A percentile compares a stretch with the other conserved stretches of the same genome.
Evolutionary conservation across 2,888 invertebrate genomes (phyloP).

Genomic region (Carcina quercana): DNA sequence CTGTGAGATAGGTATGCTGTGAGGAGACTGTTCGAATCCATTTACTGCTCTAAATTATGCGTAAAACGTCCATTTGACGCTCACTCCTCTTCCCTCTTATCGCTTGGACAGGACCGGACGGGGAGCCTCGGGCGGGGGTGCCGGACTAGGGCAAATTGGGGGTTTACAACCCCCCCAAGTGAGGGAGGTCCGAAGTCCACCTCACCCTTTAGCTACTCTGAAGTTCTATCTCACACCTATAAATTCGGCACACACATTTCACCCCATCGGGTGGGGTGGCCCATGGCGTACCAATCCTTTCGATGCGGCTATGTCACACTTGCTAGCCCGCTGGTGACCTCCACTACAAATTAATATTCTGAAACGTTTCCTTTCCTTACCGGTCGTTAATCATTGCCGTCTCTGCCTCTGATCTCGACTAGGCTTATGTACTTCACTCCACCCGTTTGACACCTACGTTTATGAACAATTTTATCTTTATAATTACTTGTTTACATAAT

Average conservation of each 20-base stretch:
- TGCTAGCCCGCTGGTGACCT: slow-evolving; percentile 62
- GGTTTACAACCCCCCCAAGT: slow-evolving; percentile 57
- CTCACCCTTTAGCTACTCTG: slow-evolving; percentile 74
- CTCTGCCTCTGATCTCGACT: slow-evolving; percentile 44
- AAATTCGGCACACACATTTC: slow-evolving; percentile 73
- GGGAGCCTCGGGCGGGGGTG: slow-evolving; percentile 68
- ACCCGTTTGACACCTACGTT: slow-evolving; percentile 13
- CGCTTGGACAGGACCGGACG: slow-evolving; percentile 69
- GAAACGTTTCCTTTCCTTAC: slow-evolving; percentile 58
- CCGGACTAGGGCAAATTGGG: slow-evolving; percentile 73
- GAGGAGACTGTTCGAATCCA: slow-evolving; percentile 72
- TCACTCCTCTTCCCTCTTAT: slow-evolving; percentile 73
- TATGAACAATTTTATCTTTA: slow-evolving; percentile 5
- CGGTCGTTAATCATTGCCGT: slow-evolving; percentile 67
- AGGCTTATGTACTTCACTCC: slow-evolving; percentile 12
- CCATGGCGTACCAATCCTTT: slow-evolving; percentile 69
- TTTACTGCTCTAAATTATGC: slow-evolving; percentile 76
- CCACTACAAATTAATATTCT: slow-evolving; percentile 74
- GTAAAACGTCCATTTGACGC: slow-evolving; percentile 76
- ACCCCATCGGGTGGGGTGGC: slow-evolving; percentile 60
- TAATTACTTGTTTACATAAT: too few relatives aligned
- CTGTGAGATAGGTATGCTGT: slow-evolving; percentile 54
- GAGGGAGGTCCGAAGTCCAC: slow-evolving; percentile 70
- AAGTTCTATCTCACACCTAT: slow-evolving; percentile 75
- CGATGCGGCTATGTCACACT: slow-evolving; percentile 68